Base-by-base conservation (phyloP, 2,113 vertebrate genomes). In the Tenebrosternarchus preto region DNA sequence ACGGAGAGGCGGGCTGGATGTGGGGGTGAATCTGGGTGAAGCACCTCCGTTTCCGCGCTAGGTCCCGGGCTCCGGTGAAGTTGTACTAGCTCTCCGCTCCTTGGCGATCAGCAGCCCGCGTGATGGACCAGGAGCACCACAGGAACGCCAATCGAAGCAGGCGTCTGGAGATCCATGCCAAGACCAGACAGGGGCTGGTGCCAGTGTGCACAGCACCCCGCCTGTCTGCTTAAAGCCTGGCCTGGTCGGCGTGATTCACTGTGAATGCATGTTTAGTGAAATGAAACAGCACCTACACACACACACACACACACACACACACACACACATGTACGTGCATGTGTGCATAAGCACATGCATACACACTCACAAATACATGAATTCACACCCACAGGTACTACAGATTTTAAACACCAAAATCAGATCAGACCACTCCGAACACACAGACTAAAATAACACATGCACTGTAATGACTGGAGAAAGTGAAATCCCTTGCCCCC, bases 341-440 rank as follows among this genome's bases (percentile, higher is more conserved):
- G 33, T 6, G 33, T 36, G 33, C 33, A 6, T 6, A 36, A 4
- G 33, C 6, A 6, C 33, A 6, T 36, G 33, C 33, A 36, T 4
- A 50, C 43, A 50, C 39, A 46, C 39, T 8, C 39, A 46, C 3
- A 46, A 5, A 46, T 11, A 46, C 1, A 46, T 46, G 39, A 4
- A 46, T 7, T 5, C 2, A 50, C 1, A 15, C 15, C 2, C 43
- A 50, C 12, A 50, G 27, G 61, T 25, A 31, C 27, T 31, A 1
- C 39, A 55, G 29, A 20, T 77, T n/a, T 77, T 55, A 33, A 11
- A 43, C 39, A 36, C 11, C 46, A 24, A 68, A 31, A 56, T 67
- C 8, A 31, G 81, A 82, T 59, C 84, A 78, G 25, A 67, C 75
- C 70, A 63, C 73, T 71, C 61, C 73, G 79, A 83, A 81, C 55